Base-by-base conservation (phyloP, 2,797 vertebrate genomes). In the Lerista edwardsae region DNA sequence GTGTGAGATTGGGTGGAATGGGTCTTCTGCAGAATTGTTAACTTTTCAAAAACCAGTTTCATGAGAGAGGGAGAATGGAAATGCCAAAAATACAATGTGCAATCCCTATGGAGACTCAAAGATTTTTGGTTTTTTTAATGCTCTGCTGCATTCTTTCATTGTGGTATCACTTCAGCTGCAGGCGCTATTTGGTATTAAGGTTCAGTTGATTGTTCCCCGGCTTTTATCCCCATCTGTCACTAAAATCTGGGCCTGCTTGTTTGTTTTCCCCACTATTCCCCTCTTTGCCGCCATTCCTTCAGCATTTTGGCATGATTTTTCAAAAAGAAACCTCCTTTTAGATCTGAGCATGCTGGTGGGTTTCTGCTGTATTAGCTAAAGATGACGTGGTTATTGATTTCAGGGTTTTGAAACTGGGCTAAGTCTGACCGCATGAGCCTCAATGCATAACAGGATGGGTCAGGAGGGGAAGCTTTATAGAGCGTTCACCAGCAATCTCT, bases 401-500 rank as follows among this genome's bases (percentile, higher is more conserved):
- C 36, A 9, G 17, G 2, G 17, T 83, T 74, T 85, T 77, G 61
- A 59, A 80, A 75, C 21, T 1, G 4, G 21, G 34, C 15, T 25
- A 9, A 39, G 29, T 17, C 19, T 36, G 47, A 10, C 6, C 21
- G 7, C 25, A 25, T 1, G 25, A 85, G 67, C 41, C 55, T 73
- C 55, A 57, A 67, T 72, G 47, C 55, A 2, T 25, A 81, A n/a
- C 57, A 72, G 75, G 57, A 21, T 15, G 41, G 57, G 85, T 44
- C 83, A 0, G 9, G 87, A 51, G 83, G 89, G 91, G 86, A 88
- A 87, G 65, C 31, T 55, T 4, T 29, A 64, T 21, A 88, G 89
- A 90, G 67, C 86, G 36, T 83, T 93, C 47, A 84, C 73, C 67
- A 72, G 17, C 89, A 82, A 90, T 93, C 92, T 93, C 89, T 91